Percentiles rank a stretch among this genome's conserved stretches.
These are phyloP conservation scores for Hippoglossus stenolepis DNA, from an alignment of 2,113 vertebrate genomes.

Conservation along the genomic window DNA sequence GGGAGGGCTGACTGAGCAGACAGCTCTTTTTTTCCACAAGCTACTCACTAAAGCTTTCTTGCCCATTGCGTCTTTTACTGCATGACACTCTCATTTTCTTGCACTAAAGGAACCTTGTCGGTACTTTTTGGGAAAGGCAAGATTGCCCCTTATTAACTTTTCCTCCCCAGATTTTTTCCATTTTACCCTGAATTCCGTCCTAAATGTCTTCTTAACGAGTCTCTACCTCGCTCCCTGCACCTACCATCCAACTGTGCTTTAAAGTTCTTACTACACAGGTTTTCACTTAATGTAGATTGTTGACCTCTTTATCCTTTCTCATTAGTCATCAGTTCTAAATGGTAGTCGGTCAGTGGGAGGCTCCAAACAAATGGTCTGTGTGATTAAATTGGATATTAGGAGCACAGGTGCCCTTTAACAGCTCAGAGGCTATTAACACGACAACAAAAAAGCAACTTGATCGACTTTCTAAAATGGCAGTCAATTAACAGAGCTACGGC, in stretches of 20 bases:
- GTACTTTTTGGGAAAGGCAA: background rate
- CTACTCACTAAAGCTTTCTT: background rate
- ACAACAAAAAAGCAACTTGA: slow-evolving; percentile 78
- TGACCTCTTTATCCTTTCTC: slow-evolving; percentile 69
- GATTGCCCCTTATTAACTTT: slow-evolving; percentile 1
- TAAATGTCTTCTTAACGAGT: background rate
- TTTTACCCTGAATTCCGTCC: background rate
- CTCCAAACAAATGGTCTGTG: slow-evolving; percentile 52
- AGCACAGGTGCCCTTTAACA: slow-evolving; percentile 62
- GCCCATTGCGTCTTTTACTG: background rate
- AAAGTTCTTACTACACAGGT: background rate
- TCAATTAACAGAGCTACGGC: slow-evolving; percentile 65
- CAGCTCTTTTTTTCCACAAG: background rate
- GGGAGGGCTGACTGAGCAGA: background rate
- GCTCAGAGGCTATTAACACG: slow-evolving; percentile 70
- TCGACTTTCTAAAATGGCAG: slow-evolving; percentile 78
- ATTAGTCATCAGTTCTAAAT: slow-evolving; percentile 67
- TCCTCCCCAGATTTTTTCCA: background rate
- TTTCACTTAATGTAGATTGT: slow-evolving; percentile 41
- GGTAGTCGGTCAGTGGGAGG: slow-evolving; percentile 20
- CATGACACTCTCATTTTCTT: slow-evolving; percentile 16
- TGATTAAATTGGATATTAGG: slow-evolving; percentile 53
- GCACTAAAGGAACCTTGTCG: background rate
- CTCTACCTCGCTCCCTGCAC: background rate
- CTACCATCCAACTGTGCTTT: background rate